phyloP scores from a whole-genome alignment of 2,888 invertebrate genomes.

The Caenorhabditis sp. region DNA sequence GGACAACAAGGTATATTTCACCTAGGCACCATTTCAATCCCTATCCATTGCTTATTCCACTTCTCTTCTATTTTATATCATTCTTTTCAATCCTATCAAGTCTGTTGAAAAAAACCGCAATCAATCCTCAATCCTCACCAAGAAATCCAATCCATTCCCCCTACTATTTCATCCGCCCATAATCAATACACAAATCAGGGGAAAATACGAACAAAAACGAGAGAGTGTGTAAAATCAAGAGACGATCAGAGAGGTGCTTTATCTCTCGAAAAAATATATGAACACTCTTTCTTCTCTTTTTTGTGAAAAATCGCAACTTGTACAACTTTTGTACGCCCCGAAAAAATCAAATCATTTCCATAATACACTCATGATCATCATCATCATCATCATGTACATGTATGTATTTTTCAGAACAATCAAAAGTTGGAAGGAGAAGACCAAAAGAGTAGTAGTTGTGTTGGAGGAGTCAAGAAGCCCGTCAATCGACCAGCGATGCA shows the following conservation, averaged over 20 bases:
- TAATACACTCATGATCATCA: no score
- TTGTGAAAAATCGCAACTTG: not conserved
- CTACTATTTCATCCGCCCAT: not conserved
- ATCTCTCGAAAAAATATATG: not conserved
- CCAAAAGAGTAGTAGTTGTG: not conserved
- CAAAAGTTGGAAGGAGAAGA: conserved; percentile 1
- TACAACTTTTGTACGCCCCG: no score
- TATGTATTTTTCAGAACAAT: not conserved
- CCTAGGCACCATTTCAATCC: no score
- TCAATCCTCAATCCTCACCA: no score
- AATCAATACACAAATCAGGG: not conserved
- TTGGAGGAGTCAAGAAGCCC: conserved; percentile 43
- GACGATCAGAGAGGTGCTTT: no score
- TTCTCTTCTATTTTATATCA: no score
- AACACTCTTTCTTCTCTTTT: not conserved
- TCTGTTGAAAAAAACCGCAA: no score
- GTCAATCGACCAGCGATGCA: conserved; percentile 61
- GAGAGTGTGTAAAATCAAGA: no score
- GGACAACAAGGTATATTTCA: no score
- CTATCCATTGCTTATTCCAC: no score
- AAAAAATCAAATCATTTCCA: not conserved
- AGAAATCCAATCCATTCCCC: no score
- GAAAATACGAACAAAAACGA: not conserved
- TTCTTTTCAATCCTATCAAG: no score
- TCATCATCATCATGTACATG: not conserved